phyloP scores from a whole-genome alignment of 2,113 vertebrate genomes.

The Amia ocellicauda region DNA sequence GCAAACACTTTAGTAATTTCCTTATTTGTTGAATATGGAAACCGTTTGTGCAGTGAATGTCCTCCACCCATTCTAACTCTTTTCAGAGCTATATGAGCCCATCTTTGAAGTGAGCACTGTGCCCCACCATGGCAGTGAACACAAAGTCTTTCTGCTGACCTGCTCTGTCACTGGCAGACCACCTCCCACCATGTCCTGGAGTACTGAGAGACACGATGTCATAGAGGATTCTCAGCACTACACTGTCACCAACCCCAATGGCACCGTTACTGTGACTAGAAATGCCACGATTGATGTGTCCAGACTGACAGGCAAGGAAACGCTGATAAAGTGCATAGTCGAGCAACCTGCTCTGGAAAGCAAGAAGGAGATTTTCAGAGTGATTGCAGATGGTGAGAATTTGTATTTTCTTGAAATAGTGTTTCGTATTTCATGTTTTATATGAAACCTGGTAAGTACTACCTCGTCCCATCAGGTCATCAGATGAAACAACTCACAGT shows the following conservation, averaged over 20 bases:
- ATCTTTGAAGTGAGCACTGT: slow-evolving; percentile 12
- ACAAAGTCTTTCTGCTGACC: slow-evolving; percentile 3
- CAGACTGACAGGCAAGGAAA: not conserved
- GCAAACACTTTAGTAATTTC: no score
- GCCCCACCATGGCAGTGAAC: not conserved
- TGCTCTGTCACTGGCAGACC: slow-evolving; percentile 42
- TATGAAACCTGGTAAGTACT: no score
- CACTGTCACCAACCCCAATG: slow-evolving; percentile 21
- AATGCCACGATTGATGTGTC: slow-evolving; percentile 18
- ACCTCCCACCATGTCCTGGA: slow-evolving; percentile 30
- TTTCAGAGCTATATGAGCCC: slow-evolving; percentile 39
- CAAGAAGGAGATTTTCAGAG: not conserved
- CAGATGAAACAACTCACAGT: no score
- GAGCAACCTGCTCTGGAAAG: slow-evolving; percentile 7
- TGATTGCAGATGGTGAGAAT: slow-evolving; percentile 1
- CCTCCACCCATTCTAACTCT: not conserved
- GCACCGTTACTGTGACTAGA: slow-evolving; percentile 28
- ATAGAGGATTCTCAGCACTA: not conserved
- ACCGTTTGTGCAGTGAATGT: no score
- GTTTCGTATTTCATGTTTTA: no score
- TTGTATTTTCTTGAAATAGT: not conserved
- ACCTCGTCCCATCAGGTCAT: no score
- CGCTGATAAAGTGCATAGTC: slow-evolving; percentile 23
- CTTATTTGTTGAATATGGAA: no score
- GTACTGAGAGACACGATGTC: not conserved